Base-by-base conservation (phyloP, 23 tunicate species). In the Botrylloides violaceus region DNA sequence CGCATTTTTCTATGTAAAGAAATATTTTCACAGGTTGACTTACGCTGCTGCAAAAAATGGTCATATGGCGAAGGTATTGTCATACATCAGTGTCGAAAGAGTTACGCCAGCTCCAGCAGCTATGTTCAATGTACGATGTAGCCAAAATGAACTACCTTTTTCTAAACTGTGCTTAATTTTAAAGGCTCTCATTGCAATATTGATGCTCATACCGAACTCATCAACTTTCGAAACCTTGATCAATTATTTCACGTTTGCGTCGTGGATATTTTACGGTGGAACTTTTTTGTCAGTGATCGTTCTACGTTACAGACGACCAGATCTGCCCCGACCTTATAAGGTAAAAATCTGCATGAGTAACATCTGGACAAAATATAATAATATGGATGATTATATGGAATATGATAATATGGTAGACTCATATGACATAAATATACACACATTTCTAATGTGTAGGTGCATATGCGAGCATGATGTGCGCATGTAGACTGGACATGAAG, bases 1-100 rank as follows among this genome's bases (percentile, higher is more conserved):
- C n/a, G n/a, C n/a, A n/a, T n/a, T n/a, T n/a, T n/a, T n/a, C n/a
- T n/a, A n/a, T n/a, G n/a, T n/a, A 18, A 59, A 7, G 19, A 23
- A 6, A 59, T 18, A 0, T 65, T 24, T 33, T 19, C 6, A 20
- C 80, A 87, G 98, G 43, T 49, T 93, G 32, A 88, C 94, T 1
- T 93, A 77, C 57, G 94, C 98, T 2, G 98, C 98, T 7, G 98
- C 84, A 29, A 43, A 88, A 47, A 86, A 86, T 37, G 98, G 98
- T 0, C 98, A 93, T 76, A 86, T 87, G 81, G 77, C 83, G 28
- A 39, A 74, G 59, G 26, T 85, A 29, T 74, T 93, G 39, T 85
- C 98, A 2, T 93, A 68, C 77, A 76, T 92, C 60, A 92, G 98
- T 56, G 90, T 83, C 3, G 56, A 50, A 59, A 74, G 85, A 74